Percentiles rank a stretch among this genome's conserved stretches.
Evolutionary conservation across 1,140 invertebrate species (phyloP).

Genomic region (Neelides sp.): DNA sequence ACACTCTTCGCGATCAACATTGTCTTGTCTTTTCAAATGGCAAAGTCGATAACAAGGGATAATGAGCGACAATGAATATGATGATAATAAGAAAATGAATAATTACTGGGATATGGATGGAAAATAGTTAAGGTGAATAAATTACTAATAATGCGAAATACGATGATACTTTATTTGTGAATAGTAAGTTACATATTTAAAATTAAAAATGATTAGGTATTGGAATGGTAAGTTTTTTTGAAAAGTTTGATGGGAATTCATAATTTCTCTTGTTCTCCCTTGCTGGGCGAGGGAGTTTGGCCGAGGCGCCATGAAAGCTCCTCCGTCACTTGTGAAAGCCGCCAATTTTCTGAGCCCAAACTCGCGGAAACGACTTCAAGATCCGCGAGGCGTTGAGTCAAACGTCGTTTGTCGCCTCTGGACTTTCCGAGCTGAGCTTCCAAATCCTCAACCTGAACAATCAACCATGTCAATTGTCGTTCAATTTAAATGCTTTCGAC

Average conservation of each 20-base stretch:
- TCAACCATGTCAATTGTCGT: no score
- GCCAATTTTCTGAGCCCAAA: slow-evolving; percentile 8
- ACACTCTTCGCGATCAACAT: no score
- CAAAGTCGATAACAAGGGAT: no score
- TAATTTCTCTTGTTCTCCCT: not conserved
- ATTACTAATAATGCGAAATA: no score
- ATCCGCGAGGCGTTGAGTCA: not conserved
- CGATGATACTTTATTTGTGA: not conserved
- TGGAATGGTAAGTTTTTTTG: not conserved
- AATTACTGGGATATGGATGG: no score
- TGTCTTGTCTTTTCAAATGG: no score
- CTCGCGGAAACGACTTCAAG: not conserved
- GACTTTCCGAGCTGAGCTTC: slow-evolving; percentile 24
- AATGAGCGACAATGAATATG: no score
- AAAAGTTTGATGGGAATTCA: not conserved
- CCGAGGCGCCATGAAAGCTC: slow-evolving; percentile 16
- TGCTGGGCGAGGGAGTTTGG: not conserved
- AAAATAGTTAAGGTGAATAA: no score
- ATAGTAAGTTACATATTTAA: not conserved
- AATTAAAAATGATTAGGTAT: not conserved
- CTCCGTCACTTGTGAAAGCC: slow-evolving; percentile 11
- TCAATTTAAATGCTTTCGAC: no score
- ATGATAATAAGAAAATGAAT: no score
- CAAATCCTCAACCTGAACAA: slow-evolving; percentile 23
- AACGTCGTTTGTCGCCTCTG: slow-evolving; percentile 17